phyloP scores from a whole-genome alignment of 2,113 vertebrate genomes.

The Colossoma macropomum region DNA sequence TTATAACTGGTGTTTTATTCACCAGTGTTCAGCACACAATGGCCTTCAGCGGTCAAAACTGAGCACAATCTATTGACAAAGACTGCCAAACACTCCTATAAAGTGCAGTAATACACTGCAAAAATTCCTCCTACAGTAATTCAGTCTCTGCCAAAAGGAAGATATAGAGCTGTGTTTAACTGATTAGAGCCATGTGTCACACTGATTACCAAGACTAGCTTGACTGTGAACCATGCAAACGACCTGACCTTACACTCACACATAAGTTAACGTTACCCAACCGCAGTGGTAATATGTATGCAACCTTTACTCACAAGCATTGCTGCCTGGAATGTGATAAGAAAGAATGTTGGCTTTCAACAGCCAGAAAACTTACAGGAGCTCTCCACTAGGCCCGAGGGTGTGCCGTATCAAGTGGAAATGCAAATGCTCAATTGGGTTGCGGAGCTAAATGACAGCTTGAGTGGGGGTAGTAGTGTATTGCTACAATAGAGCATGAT shows the following conservation, averaged over 20 bases:
- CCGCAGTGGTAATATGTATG: not conserved
- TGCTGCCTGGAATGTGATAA: constrained; percentile 30
- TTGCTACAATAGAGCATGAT: constrained; percentile 58
- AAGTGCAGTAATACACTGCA: not conserved
- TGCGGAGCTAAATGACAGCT: constrained; percentile 58
- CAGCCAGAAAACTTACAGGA: constrained; percentile 22
- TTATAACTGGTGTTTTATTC: too few relatives aligned
- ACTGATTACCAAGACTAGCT: constrained; percentile 16
- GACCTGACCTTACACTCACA: not conserved
- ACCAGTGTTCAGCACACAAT: too few relatives aligned
- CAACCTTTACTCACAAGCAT: constrained; percentile 8
- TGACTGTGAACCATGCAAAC: not conserved
- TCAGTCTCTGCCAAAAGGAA: constrained; percentile 26
- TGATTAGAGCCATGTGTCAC: constrained; percentile 44
- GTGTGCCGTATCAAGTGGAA: constrained; percentile 39
- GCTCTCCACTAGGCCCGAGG: constrained; percentile 20
- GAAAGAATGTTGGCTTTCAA: constrained; percentile 32
- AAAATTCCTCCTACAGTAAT: constrained; percentile 35
- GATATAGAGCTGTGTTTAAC: constrained; percentile 27
- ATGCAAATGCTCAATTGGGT: constrained; percentile 52
- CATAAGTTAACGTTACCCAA: constrained; percentile 6
- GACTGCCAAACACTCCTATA: not conserved
- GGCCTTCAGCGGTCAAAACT: too few relatives aligned
- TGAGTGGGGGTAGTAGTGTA: constrained; percentile 64
- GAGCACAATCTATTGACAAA: not conserved